Evolutionary conservation across 2,113 vertebrate species (phyloP).

Genomic region (Diadophis punctatus): DNA sequence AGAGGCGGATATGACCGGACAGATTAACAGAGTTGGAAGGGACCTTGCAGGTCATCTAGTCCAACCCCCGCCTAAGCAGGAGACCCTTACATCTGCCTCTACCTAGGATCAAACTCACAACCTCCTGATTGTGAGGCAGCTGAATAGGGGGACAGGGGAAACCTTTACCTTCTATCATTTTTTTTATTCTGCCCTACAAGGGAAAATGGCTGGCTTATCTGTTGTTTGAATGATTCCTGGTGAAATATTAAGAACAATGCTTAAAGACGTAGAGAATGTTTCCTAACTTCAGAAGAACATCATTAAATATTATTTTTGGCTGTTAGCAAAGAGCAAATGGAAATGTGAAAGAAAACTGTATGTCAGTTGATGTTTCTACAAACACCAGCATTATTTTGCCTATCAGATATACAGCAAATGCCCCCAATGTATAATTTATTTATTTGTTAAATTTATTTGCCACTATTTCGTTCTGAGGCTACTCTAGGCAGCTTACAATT

Average conservation of each 20-base stretch:
- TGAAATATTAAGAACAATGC: constrained; percentile 18
- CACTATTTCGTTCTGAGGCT: too few relatives aligned
- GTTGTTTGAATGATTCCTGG: constrained; percentile 28
- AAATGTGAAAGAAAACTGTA: constrained; percentile 25
- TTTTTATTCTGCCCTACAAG: not conserved
- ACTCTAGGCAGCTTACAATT: constrained; percentile 3
- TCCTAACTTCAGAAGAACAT: constrained; percentile 55
- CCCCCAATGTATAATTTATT: not conserved
- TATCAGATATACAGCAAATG: constrained; percentile 60
- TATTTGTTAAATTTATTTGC: too few relatives aligned
- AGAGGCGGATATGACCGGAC: too few relatives aligned
- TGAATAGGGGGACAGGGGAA: too few relatives aligned
- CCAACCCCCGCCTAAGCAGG: too few relatives aligned
- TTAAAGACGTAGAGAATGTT: constrained; percentile 28
- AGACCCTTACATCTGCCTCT: too few relatives aligned
- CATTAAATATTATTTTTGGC: constrained; percentile 49
- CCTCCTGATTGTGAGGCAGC: too few relatives aligned
- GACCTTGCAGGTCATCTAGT: too few relatives aligned
- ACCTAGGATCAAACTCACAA: too few relatives aligned
- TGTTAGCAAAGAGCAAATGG: constrained; percentile 46
- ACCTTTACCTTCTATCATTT: too few relatives aligned
- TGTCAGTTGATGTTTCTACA: constrained; percentile 60
- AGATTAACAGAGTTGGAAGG: too few relatives aligned
- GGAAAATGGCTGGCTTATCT: constrained; percentile 4
- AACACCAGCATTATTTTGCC: constrained; percentile 40